phyloP scores from a whole-genome alignment of 2,797 vertebrate species.

The Chelon auratus region DNA sequence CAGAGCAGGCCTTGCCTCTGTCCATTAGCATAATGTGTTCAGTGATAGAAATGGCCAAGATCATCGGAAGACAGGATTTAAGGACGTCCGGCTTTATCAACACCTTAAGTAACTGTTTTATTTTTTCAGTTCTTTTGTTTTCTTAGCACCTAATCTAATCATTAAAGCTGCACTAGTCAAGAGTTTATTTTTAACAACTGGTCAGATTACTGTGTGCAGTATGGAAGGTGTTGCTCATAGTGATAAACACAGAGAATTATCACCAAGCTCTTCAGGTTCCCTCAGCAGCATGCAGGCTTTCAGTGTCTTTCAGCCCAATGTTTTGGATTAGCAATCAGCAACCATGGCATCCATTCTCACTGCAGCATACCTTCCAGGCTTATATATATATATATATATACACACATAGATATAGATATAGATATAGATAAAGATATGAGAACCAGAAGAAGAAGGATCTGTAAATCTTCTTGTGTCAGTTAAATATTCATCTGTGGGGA shows the following conservation, averaged over 20 bases:
- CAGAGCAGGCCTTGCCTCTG: constrained; percentile 49
- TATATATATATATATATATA: no score
- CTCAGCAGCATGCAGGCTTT: background rate
- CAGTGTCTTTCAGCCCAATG: background rate
- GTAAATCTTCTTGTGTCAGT: background rate
- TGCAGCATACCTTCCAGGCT: no score
- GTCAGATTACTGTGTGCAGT: background rate
- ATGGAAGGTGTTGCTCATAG: background rate
- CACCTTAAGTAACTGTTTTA: background rate
- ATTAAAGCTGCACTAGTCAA: background rate
- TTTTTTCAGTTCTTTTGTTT: background rate
- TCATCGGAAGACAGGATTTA: constrained; percentile 36
- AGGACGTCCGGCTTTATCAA: constrained; percentile 26
- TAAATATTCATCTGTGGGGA: background rate
- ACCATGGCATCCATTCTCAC: no score
- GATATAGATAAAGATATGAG: no score
- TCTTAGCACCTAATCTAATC: background rate
- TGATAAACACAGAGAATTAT: background rate
- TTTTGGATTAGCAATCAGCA: background rate
- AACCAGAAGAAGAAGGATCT: no score
- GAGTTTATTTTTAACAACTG: background rate
- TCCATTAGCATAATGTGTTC: constrained; percentile 73
- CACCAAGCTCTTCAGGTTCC: background rate
- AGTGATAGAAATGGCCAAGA: constrained; percentile 57
- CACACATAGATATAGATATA: no score